Percentiles rank a stretch among this genome's conserved stretches.
Conservation (phyloP, 2,888 invertebrate genomes). For the Cerceris rybyensis region DNA sequence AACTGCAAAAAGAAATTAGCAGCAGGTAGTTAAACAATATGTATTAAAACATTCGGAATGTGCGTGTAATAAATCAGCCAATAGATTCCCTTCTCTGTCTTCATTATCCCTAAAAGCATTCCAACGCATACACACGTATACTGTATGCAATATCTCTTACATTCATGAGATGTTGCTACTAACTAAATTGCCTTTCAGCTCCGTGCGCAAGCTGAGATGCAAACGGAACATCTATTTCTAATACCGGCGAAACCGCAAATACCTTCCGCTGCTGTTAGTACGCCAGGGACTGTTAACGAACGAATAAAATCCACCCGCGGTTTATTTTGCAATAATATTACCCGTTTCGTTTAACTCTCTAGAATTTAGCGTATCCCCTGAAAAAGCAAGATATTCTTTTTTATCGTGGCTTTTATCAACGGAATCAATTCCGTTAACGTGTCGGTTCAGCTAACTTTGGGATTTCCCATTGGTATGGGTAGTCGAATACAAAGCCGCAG, state of each 20-base stretch:
- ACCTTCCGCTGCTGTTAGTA: conserved; percentile 14
- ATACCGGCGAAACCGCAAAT: conserved; percentile 35
- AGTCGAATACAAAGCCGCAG: conserved; percentile 34
- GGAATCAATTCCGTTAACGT: no score
- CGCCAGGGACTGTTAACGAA: neutral
- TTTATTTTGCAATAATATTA: neutral
- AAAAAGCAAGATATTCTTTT: no score
- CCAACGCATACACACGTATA: conserved; percentile 32
- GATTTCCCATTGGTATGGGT: conserved; percentile 18
- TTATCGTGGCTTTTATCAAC: no score
- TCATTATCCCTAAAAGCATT: conserved; percentile 58
- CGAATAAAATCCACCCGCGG: conserved; percentile 3
- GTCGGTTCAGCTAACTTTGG: conserved; percentile 1
- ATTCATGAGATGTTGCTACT: conserved; percentile 51
- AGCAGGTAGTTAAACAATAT: no score
- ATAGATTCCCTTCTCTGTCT: conserved; percentile 35
- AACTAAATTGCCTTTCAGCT: conserved; percentile 52
- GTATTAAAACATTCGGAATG: neutral
- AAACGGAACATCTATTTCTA: conserved; percentile 54
- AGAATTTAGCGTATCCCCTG: no score
- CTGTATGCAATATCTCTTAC: conserved; percentile 47
- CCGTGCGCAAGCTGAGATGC: conserved; percentile 27
- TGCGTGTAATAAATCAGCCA: conserved; percentile 25
- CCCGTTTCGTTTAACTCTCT: no score
- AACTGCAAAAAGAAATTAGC: no score